Base-by-base conservation (phyloP, 2,113 vertebrate genomes). In the Brachionichthys hirsutus region DNA sequence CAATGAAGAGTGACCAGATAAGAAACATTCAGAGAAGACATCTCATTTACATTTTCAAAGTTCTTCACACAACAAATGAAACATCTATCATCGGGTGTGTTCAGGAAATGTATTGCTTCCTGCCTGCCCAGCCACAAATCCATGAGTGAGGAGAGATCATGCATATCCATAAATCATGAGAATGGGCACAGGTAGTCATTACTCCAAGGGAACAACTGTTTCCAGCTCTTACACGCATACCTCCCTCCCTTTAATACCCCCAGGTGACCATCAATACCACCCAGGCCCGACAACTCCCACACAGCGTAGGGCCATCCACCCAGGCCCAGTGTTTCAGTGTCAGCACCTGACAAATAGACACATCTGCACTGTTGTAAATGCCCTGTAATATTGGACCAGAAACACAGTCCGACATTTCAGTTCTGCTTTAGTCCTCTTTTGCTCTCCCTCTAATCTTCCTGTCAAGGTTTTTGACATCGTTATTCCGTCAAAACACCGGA, bases 301-400 rank as follows among this genome's bases (percentile, higher is more conserved):
- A 44, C 64, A 77, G 19, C 67, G 62, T 64, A 66, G 36, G 34
- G 20, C 60, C 17, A 38, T 73, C 53, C 53, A 43, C 62, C 46
- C 73, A 12, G 73, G 62, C 70, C 56, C 71, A 62, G 63, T 77
- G 55, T 70, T 80, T 85, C 62, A 76, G 77, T 80, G 69, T 83
- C 91, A 89, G 86, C 85, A 16, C 67, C 72, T 87, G 80, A 87
- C 82, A 89, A 79, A 79, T 34, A 72, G 78, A 85, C 88, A 91
- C 89, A 92, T 89, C 90, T 94, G 88, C 88, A 86, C 81, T 81
- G 83, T 72, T 83, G 85, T 78, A 89, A 85, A 41, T 84, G 75
- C 73, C 79, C 76, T 83, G 69, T 89, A 90, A 85, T 92, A 85
- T 75, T 82, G 71, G 55, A 24, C 3, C 38, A 73, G 78, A 55